These are phyloP conservation scores for Capitulum mitella DNA, from an alignment of 2,888 invertebrate genomes.

Conservation along the genomic window DNA sequence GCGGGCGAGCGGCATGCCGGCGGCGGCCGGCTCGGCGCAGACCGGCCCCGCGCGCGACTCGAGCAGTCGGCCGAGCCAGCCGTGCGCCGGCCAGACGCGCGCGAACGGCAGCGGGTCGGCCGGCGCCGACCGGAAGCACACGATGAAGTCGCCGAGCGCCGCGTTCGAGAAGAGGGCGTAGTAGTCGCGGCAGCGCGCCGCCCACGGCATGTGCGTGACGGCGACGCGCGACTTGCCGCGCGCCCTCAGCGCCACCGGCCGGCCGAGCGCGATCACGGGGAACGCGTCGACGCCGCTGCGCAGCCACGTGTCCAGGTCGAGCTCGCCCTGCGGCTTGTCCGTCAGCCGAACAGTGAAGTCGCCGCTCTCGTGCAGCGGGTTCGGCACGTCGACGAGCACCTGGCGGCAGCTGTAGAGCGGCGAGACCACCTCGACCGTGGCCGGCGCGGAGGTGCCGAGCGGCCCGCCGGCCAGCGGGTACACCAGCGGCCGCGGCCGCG, in stretches of 20 bases:
- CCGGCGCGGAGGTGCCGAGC: background rate
- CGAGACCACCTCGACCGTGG: background rate
- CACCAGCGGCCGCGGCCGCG: slow-evolving; percentile 1
- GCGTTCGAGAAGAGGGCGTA: slow-evolving; percentile 19
- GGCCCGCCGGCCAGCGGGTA: slow-evolving; percentile 10
- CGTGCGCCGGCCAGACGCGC: background rate
- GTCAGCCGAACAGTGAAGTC: background rate
- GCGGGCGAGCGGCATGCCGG: background rate
- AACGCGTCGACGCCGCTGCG: slow-evolving; percentile 17
- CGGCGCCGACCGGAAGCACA: slow-evolving; percentile 14
- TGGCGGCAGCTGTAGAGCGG: slow-evolving; percentile 12
- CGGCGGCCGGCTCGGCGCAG: background rate
- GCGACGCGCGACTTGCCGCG: background rate
- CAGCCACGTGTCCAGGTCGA: slow-evolving; percentile 11
- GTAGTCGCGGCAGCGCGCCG: background rate
- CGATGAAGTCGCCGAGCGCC: background rate
- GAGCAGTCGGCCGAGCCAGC: background rate
- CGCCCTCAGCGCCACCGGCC: background rate
- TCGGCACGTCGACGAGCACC: background rate
- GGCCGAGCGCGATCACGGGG: background rate
- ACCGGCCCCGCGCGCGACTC: background rate
- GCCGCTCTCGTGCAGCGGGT: background rate
- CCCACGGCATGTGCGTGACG: slow-evolving; percentile 12
- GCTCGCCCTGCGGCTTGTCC: slow-evolving; percentile 14
- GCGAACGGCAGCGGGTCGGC: slow-evolving; percentile 7